A percentile compares a stretch with the other conserved stretches of the same genome.
phyloP scores from a whole-genome alignment of 1,140 invertebrate species.

The Asbolus verrucosus region DNA sequence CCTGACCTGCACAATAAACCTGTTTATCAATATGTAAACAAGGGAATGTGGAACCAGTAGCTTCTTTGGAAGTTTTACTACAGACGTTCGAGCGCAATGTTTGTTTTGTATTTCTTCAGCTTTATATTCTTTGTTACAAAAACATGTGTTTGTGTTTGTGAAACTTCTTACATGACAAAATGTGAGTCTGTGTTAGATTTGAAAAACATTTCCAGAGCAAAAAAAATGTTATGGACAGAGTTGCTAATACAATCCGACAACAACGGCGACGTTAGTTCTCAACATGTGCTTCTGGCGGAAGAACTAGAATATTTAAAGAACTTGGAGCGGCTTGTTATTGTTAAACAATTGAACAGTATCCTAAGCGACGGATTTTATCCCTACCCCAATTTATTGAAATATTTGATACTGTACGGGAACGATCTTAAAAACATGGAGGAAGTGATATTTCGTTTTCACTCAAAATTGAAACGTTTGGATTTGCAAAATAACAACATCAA shows the following conservation, averaged over 20 bases:
- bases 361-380: not conserved
- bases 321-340: not conserved
- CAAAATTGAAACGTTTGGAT: not conserved
- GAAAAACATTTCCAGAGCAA: too few relatives aligned
- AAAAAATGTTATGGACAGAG: conserved; percentile 20
- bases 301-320: not conserved
- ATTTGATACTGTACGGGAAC: not conserved
- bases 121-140: too few relatives aligned
- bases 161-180: too few relatives aligned
- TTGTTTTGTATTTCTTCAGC: too few relatives aligned
- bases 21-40: too few relatives aligned
- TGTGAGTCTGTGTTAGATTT: too few relatives aligned
- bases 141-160: too few relatives aligned
- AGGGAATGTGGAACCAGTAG: too few relatives aligned
- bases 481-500: conserved; percentile 9
- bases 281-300: not conserved
- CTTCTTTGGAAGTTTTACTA: too few relatives aligned
- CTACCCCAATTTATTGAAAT: not conserved
- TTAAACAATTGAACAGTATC: not conserved
- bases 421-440: not conserved
- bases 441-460: not conserved
- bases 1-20: too few relatives aligned
- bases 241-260: not conserved
- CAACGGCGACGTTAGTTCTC: not conserved
- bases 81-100: too few relatives aligned